Evolutionary conservation across 1,140 invertebrate genomes (phyloP), one percentile per base, ranked within the genome.

Genomic region (Hirudo medicinalis): DNA sequence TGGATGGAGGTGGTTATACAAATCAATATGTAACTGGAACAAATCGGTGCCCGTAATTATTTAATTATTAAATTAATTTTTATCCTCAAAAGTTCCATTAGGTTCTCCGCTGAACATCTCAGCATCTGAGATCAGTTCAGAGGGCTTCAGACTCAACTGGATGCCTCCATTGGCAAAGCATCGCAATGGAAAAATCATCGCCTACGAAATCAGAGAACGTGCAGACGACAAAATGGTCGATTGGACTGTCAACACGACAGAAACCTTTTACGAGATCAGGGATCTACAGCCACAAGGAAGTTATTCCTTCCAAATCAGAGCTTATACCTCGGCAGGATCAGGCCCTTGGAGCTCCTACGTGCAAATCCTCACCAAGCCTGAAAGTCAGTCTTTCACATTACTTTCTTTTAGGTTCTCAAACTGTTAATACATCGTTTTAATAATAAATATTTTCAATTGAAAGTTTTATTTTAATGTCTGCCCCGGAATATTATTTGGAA

Each of bases 271-370:
- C 2, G 91, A 97, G 0, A 93, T 97, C 76, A 90, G 88, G 13
- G 89, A 90, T 76, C 83, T 98, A 25, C 92, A 97, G 80, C 94
- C 96, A 83, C 91, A 94, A 78, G 92, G 92, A 0, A 92, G 97
- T 79, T 98, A 98, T 81, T 87, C 90, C 29, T 95, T 96, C 78
- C 89, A 91, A 79, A 90, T 97, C 0, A 87, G 90, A 76, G 92
- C 94, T 0, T 91, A 91, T 78, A 99, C 94, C 0, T 88, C 86
- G 60, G 87, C 89, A 80, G 94, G 94, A 1, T 85, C 88, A 9
- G 94, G 94, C 2, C 94, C 94, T 0, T 94, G 88, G 78, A 94
- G 91, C 75, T 90, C 92, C 74, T 89, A 89, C 76, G 84, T 90
- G 8, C 86, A 88, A 17, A 87, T 94, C 66, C 85, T 88, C 73